These are phyloP conservation scores for Aethina tumida DNA, from an alignment of 1,140 invertebrate genomes.

Conservation along the genomic window DNA sequence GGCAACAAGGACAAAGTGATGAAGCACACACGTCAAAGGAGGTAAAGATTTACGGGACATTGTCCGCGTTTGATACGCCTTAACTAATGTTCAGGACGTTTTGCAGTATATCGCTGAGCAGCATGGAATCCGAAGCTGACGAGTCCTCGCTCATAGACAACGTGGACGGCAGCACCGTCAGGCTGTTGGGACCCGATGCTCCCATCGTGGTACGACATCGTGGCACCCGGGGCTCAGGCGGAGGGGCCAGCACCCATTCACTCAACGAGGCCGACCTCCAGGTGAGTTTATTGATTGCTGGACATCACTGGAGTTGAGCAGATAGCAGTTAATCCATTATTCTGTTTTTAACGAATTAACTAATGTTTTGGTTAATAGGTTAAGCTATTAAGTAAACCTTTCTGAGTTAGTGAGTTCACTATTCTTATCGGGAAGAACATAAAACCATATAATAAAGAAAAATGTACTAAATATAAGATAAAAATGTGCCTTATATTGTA, in stretches of 20 bases:
- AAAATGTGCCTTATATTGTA: no score
- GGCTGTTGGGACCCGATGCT: slow-evolving; percentile 35
- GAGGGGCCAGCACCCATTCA: slow-evolving; percentile 70
- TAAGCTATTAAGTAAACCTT: no score
- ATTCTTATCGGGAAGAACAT: no score
- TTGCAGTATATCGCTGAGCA: slow-evolving; percentile 57
- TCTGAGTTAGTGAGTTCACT: no score
- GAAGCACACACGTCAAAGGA: slow-evolving; percentile 43
- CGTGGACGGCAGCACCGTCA: slow-evolving; percentile 40
- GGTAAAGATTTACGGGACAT: slow-evolving; percentile 36
- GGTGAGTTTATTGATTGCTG: no score
- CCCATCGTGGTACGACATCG: slow-evolving; percentile 30
- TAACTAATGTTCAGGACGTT: not conserved
- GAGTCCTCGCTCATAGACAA: slow-evolving; percentile 43
- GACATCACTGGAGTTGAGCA: no score
- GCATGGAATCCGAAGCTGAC: slow-evolving; percentile 61
- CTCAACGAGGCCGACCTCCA: slow-evolving; percentile 76
- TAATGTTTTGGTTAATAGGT: no score
- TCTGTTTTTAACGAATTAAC: not conserved
- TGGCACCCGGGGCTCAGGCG: slow-evolving; percentile 32
- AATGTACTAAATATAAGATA: no score
- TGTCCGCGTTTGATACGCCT: no score
- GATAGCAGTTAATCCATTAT: slow-evolving; percentile 9
- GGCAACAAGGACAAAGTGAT: slow-evolving; percentile 34
- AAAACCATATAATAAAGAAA: no score